Percentiles rank a stretch among this genome's conserved stretches.
Conservation (phyloP, 2,113 vertebrate species). For the Paradoxurus hermaphroditus region DNA sequence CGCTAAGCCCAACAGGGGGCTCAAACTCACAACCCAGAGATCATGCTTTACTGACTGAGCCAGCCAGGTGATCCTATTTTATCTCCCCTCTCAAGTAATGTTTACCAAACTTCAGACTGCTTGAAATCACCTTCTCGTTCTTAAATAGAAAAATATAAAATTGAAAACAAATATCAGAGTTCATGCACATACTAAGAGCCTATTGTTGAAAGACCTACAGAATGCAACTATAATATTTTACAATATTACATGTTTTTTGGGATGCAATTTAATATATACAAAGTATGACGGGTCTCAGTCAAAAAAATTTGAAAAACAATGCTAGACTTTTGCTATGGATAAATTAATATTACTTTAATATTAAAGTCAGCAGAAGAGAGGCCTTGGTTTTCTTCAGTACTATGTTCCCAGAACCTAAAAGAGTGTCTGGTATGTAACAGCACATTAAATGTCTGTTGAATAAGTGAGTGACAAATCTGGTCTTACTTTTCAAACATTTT, state of each 20-base stretch:
- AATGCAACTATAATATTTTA: not conserved
- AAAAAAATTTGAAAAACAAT: not conserved
- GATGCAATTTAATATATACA: not conserved
- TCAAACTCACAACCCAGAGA: not conserved
- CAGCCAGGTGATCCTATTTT: not conserved
- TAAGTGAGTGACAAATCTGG: not conserved
- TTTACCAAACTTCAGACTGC: not conserved
- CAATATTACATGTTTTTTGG: not conserved
- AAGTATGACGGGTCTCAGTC: not conserved
- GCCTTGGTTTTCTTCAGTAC: not conserved
- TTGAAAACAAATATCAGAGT: not conserved
- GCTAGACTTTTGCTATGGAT: not conserved
- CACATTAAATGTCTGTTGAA: not conserved
- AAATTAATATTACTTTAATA: constrained; percentile 5
- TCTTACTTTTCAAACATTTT: not conserved
- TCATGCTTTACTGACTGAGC: not conserved
- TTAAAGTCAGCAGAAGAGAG: constrained; percentile 8
- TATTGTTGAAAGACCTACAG: not conserved
- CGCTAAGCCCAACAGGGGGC: not conserved
- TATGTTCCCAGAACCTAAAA: not conserved
- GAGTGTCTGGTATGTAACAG: not conserved
- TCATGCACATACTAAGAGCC: not conserved
- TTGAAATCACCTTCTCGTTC: not conserved
- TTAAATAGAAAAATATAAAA: not conserved
- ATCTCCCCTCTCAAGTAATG: not conserved